A percentile compares a stretch with the other conserved stretches of the same genome.
Evolutionary conservation across 2,888 invertebrate species (phyloP).

Genomic region (Flexamia atlantica): DNA sequence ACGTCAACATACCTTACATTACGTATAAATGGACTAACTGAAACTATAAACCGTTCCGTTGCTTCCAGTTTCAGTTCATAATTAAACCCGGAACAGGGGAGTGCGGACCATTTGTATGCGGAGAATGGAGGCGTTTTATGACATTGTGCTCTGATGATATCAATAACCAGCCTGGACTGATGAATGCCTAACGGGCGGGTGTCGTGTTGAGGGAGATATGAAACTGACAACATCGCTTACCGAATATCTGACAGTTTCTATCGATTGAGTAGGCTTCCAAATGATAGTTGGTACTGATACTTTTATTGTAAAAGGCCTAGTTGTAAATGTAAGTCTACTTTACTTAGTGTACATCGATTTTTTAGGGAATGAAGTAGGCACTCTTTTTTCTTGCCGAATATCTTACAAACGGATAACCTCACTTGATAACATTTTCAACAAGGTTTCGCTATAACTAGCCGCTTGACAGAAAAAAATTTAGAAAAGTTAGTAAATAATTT

Average conservation of each 20-base stretch:
- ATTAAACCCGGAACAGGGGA: not conserved
- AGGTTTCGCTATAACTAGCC: too few relatives aligned
- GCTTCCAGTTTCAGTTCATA: not conserved
- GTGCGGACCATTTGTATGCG: constrained; percentile 16
- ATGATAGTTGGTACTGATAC: not conserved
- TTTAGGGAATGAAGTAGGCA: too few relatives aligned
- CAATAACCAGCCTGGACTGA: not conserved
- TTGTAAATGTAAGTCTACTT: too few relatives aligned
- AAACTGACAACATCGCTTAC: not conserved
- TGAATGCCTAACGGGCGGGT: not conserved
- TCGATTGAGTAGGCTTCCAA: not conserved
- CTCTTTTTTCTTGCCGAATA: too few relatives aligned
- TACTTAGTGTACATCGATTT: too few relatives aligned
- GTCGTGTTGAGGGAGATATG: not conserved
- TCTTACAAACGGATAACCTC: too few relatives aligned
- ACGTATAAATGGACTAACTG: not conserved
- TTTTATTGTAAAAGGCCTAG: too few relatives aligned
- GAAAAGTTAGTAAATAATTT: too few relatives aligned
- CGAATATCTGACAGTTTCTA: not conserved
- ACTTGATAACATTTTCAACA: too few relatives aligned
- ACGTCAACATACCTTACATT: too few relatives aligned
- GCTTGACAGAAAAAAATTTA: too few relatives aligned
- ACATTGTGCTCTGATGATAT: constrained; percentile 14
- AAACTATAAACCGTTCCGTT: not conserved
- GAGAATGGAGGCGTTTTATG: constrained; percentile 11